phyloP scores from a whole-genome alignment of 2,797 vertebrate genomes.

The Sebastolobus alascanus region DNA sequence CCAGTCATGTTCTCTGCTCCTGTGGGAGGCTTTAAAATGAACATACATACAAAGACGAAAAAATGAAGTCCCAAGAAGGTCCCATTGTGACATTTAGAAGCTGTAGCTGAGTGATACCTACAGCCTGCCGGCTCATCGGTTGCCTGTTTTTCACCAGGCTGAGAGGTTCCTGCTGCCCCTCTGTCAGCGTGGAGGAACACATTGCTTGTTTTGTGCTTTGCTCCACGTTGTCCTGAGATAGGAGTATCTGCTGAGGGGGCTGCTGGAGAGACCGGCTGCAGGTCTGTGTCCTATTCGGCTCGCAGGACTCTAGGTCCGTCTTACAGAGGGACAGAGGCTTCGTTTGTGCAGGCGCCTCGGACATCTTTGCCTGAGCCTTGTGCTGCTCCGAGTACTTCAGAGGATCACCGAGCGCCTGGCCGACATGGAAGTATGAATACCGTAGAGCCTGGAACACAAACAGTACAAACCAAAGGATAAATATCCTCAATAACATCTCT shows the following conservation, averaged over 20 bases:
- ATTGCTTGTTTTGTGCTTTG: slow-evolving; percentile 47
- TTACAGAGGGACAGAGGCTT: slow-evolving; percentile 70
- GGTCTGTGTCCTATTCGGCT: slow-evolving; percentile 73
- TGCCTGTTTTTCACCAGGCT: slow-evolving; percentile 68
- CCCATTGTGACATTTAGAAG: not conserved
- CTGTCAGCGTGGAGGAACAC: not conserved
- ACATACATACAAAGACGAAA: not conserved
- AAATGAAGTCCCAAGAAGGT: not conserved
- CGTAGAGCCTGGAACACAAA: slow-evolving; percentile 86
- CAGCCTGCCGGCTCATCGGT: slow-evolving; percentile 39
- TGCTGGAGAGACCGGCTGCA: slow-evolving; percentile 79
- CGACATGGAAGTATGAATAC: slow-evolving; percentile 93
- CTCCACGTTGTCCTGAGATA: slow-evolving; percentile 78
- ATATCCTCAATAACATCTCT: not conserved
- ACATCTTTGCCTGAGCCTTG: slow-evolving; percentile 75
- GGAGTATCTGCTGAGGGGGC: slow-evolving; percentile 86
- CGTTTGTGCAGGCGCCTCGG: slow-evolving; percentile 43
- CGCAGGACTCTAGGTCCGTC: slow-evolving; percentile 60
- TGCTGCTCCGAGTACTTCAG: slow-evolving; percentile 80
- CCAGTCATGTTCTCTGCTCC: slow-evolving; percentile 76
- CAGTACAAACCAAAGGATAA: not conserved
- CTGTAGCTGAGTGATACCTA: slow-evolving; percentile 17
- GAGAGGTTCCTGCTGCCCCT: slow-evolving; percentile 57
- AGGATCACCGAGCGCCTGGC: slow-evolving; percentile 87
- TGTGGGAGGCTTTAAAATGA: slow-evolving; percentile 19